Evolutionary conservation across 2,797 vertebrate genomes (phyloP).

Genomic region (Bovichtus diacanthus): DNA sequence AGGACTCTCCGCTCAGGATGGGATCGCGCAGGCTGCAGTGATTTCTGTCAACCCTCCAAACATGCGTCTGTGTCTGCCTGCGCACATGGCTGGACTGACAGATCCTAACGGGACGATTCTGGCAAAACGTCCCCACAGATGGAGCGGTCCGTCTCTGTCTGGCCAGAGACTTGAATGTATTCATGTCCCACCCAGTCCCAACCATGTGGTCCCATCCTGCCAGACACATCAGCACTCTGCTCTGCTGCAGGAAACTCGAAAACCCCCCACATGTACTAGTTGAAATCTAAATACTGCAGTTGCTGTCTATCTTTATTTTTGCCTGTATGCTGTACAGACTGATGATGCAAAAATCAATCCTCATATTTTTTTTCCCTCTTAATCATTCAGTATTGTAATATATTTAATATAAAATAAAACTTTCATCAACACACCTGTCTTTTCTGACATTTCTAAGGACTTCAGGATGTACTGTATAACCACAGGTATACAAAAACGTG

Average conservation of each 20-base stretch:
- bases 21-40: constrained; percentile 37
- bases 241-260: constrained; percentile 54
- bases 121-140: constrained; percentile 27
- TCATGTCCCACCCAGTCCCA: constrained; percentile 47
- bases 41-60: constrained; percentile 38
- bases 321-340: constrained; percentile 84
- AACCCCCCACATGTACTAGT: constrained; percentile 40
- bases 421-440: constrained; percentile 81
- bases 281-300: constrained; percentile 66
- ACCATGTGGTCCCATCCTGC: constrained; percentile 50
- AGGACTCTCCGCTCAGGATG: constrained; percentile 32
- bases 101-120: constrained; percentile 24
- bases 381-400: constrained; percentile 90
- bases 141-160: constrained; percentile 45
- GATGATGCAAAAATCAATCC: constrained; percentile 84
- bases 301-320: constrained; percentile 61
- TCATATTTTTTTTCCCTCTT: constrained; percentile 81
- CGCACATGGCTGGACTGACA: constrained; percentile 11
- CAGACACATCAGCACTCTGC: constrained; percentile 45
- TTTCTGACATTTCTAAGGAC: constrained; percentile 27
- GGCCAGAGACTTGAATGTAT: constrained; percentile 79
- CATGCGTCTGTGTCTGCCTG: constrained; percentile 45
- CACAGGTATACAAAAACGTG: background rate
- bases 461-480: background rate
- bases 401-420: constrained; percentile 92